Percentiles rank a stretch among this genome's conserved stretches.
These are phyloP conservation scores for Brachirus orientalis DNA, from an alignment of 2,113 vertebrate species.

Conservation along the genomic window DNA sequence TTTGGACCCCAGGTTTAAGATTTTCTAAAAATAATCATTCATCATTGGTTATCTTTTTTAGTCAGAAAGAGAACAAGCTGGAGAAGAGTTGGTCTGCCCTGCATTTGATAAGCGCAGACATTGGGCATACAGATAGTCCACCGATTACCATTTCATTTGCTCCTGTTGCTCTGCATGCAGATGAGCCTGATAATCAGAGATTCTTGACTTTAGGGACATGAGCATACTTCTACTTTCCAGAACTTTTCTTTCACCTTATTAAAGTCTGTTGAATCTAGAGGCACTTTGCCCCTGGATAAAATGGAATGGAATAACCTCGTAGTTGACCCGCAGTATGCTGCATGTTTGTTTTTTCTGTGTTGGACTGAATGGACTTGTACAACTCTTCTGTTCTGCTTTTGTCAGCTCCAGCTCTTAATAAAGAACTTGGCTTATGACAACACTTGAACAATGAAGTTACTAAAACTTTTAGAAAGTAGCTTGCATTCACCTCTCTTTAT, in stretches of 20 bases:
- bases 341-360: constrained; percentile 24
- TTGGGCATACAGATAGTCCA: constrained; percentile 70
- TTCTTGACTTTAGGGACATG: constrained; percentile 51
- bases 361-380: constrained; percentile 34
- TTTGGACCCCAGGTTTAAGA: constrained; percentile 62
- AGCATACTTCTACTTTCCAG: constrained; percentile 55
- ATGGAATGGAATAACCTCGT: constrained; percentile 55
- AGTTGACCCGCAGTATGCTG: constrained; percentile 33
- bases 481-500: neutral
- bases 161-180: constrained; percentile 72
- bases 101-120: constrained; percentile 74
- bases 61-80: constrained; percentile 65
- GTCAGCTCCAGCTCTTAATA: constrained; percentile 19
- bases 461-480: neutral
- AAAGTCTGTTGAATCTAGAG: constrained; percentile 44
- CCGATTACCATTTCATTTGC: constrained; percentile 71
- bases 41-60: constrained; percentile 76
- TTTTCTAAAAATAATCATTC: constrained; percentile 76
- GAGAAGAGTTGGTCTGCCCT: constrained; percentile 52
- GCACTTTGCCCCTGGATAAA: constrained; percentile 46
- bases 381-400: constrained; percentile 21
- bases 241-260: constrained; percentile 55
- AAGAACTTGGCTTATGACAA: constrained; percentile 11
- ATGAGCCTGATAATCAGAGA: constrained; percentile 74
- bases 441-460: constrained; percentile 20